Evolutionary conservation across 2,113 vertebrate genomes (phyloP).

Genomic region (Corythoichthys haematopterus): DNA sequence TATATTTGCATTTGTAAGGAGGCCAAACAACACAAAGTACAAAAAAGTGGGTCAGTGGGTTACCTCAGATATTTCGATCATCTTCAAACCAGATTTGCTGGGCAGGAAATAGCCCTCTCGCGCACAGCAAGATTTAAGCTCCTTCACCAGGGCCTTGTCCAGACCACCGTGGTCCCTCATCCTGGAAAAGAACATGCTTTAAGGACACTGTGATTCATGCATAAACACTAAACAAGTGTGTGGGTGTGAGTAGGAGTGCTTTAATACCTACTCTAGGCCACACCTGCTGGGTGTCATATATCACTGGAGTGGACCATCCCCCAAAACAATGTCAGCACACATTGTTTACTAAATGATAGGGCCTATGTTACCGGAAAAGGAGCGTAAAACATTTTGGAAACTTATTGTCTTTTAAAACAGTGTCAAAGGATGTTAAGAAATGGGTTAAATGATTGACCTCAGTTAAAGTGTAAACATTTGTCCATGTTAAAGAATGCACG

Average conservation of each 20-base stretch:
- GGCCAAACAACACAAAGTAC: background rate
- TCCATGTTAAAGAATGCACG: background rate
- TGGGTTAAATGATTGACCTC: background rate
- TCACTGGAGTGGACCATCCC: conserved; percentile 1
- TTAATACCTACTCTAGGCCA: conserved; percentile 11
- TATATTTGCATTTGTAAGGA: background rate
- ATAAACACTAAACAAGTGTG: background rate
- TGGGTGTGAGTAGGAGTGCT: background rate
- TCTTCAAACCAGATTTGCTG: conserved; percentile 81
- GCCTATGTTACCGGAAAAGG: background rate
- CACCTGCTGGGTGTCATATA: conserved; percentile 42
- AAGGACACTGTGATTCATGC: background rate
- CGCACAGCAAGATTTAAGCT: conserved; percentile 82
- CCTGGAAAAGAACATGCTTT: conserved; percentile 39
- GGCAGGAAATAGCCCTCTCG: conserved; percentile 84
- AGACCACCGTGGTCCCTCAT: conserved; percentile 56
- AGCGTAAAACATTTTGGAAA: background rate
- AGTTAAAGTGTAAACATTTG: background rate
- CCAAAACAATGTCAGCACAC: background rate
- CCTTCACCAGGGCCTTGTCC: conserved; percentile 75
- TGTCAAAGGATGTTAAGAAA: background rate
- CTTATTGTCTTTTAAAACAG: background rate
- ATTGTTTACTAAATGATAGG: background rate
- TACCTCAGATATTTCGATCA: conserved; percentile 87
- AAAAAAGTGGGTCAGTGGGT: conserved; percentile 25